Percentiles rank a stretch among this genome's conserved stretches.
Conservation (phyloP, 2,888 invertebrate genomes). For the Eristalinus aeneus region DNA sequence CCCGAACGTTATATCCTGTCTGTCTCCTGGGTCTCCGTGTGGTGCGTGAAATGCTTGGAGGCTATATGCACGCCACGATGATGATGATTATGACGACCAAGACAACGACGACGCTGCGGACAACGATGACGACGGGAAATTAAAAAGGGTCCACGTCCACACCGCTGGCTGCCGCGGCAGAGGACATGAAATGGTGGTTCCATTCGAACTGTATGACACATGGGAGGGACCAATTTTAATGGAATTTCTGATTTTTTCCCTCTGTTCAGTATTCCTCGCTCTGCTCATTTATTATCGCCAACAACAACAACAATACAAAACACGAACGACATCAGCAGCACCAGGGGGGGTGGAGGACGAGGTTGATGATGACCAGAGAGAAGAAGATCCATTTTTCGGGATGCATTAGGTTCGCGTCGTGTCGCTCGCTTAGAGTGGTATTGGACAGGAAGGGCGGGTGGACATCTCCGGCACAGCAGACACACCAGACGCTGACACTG, state of each 20-base stretch:
- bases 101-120: conserved; percentile 50
- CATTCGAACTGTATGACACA: conserved; percentile 71
- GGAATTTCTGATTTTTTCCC: conserved; percentile 66
- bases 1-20: conserved; percentile 66
- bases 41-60: conserved; percentile 63
- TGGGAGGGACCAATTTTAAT: conserved; percentile 72
- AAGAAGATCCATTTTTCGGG: conserved; percentile 47
- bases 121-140: conserved; percentile 70
- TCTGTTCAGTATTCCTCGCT: conserved; percentile 23
- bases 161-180: conserved; percentile 20
- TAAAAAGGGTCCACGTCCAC: conserved; percentile 66
- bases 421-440: background rate
- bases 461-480: conserved; percentile 43
- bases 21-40: conserved; percentile 10
- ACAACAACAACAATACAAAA: background rate
- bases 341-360: conserved; percentile 38
- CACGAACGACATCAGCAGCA: background rate
- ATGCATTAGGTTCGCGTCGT: conserved; percentile 52
- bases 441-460: conserved; percentile 63
- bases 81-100: conserved; percentile 52
- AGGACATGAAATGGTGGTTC: conserved; percentile 61
- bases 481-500: conserved; percentile 50
- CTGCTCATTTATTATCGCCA: conserved; percentile 56
- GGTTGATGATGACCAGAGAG: conserved; percentile 36
- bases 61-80: conserved; percentile 47